Conservation (phyloP, 1,140 invertebrate species). For the Tribolium castaneum region DNA sequence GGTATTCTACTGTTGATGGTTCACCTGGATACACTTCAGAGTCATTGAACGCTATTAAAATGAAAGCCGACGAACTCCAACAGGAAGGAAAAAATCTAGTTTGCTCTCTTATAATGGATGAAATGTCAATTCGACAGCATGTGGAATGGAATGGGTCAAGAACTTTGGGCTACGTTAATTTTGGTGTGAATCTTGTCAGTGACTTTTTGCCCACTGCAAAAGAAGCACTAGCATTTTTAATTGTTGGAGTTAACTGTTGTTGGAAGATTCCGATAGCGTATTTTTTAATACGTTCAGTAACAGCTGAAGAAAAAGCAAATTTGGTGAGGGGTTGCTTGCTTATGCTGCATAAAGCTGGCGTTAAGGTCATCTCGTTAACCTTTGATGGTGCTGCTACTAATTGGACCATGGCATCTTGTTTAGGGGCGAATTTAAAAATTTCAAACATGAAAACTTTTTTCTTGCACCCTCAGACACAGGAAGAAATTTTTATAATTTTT, state of each 20-base stretch:
- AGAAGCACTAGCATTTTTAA: constrained; percentile 60
- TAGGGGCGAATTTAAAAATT: too few species aligned
- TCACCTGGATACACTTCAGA: constrained; percentile 62
- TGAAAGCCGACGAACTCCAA: constrained; percentile 18
- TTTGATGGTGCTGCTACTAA: too few species aligned
- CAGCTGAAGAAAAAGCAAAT: too few species aligned
- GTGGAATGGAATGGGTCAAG: neutral
- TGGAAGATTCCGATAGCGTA: too few species aligned
- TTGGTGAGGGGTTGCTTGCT: too few species aligned
- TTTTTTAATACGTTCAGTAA: too few species aligned
- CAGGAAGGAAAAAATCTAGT: constrained; percentile 13
- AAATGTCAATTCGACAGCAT: neutral
- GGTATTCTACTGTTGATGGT: constrained; percentile 61
- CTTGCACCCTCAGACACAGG: too few species aligned
- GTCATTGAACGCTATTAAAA: constrained; percentile 26
- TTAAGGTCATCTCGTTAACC: too few species aligned
- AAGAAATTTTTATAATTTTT: too few species aligned
- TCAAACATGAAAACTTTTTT: too few species aligned
- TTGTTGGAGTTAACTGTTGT: constrained; percentile 54
- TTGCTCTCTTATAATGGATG: constrained; percentile 2
- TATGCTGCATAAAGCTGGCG: too few species aligned
- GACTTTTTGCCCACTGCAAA: constrained; percentile 51
- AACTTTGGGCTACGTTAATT: constrained; percentile 2
- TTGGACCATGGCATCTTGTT: too few species aligned
- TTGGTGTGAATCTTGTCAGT: neutral